Base-by-base conservation (phyloP, 2,888 invertebrate genomes). In the Salticus scenicus region DNA sequence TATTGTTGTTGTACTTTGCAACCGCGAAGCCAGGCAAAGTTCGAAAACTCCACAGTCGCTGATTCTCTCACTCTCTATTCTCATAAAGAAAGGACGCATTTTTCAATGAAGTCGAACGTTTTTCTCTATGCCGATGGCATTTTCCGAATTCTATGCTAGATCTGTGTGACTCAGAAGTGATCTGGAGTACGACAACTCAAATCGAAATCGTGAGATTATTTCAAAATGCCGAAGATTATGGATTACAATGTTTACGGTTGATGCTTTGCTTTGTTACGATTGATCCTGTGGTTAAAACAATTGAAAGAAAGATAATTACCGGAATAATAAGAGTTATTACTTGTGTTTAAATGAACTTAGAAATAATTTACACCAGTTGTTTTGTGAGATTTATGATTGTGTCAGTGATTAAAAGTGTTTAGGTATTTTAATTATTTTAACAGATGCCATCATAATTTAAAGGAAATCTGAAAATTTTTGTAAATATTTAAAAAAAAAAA, bases 31-130 rank as follows among this genome's bases (percentile, higher is more conserved):
- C 64, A 37, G 57, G 73, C 71, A 17, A 77, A 84, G 83, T 84
- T 84, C 83, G 83, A 84, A 84, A 84, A 83, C 83, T 83, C 75
- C 33, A n/a, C 63, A 31, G 31, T 37, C 74, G 71, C 64, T 63
- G 42, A 64, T 63, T 69, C 51, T 47, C 57, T 77, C 67, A 57
- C 33, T 66, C 73, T 66, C 42, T 37, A n/a, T n/a, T n/a, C 42
- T 69, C 77, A 84, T 77, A 84, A 84, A 84, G 77, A 67, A 67
- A 67, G 57, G 57, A 57, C 24, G 57, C 57, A 24, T 57, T 77
- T 73, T 41, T 74, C 73, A 74, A 64, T 74, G 63, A 74, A 74
- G 74, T 74, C 63, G 41, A 64, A 64, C 33, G 41, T 64, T 74
- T 63, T 37, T 63, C 57, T 10, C 20, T 12, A 28, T 37, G 47